A percentile compares a stretch with the other conserved stretches of the same genome.
Evolutionary conservation across 2,797 vertebrate species (phyloP).

Genomic region (Gallinago solitaria): DNA sequence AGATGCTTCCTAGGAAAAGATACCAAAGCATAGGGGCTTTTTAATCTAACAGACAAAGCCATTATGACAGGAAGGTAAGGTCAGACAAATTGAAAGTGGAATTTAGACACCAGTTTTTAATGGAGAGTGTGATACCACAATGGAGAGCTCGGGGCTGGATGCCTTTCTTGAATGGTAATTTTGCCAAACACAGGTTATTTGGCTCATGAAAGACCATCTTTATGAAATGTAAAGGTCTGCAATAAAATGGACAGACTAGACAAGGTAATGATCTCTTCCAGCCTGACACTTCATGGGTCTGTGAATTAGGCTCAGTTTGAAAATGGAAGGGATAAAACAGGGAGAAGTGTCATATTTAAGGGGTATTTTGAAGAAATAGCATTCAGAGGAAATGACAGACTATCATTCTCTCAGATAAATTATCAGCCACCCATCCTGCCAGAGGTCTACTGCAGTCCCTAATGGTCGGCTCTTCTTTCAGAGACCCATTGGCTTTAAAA

Average conservation of each 20-base stretch:
- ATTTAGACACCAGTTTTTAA: not conserved
- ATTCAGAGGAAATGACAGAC: not conserved
- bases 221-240: not conserved
- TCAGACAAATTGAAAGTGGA: not conserved
- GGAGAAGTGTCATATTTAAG: not conserved
- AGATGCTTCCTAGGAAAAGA: not conserved
- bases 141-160: not conserved
- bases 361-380: not conserved
- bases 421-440: not conserved
- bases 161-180: not conserved
- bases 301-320: not conserved
- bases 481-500: not conserved
- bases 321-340: not conserved
- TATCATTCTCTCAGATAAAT: not conserved
- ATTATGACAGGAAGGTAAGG: not conserved
- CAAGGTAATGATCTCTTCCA: conserved; percentile 8
- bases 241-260: not conserved
- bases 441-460: not conserved
- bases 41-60: not conserved
- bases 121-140: not conserved
- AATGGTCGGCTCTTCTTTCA: not conserved
- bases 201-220: not conserved
- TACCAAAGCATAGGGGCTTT: not conserved
- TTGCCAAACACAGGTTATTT: not conserved
- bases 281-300: not conserved